A percentile compares a stretch with the other conserved stretches of the same genome.
phyloP scores from a whole-genome alignment of 37 sponge, comb jelly and placozoan genomes.

The Ephydatia muelleri region DNA sequence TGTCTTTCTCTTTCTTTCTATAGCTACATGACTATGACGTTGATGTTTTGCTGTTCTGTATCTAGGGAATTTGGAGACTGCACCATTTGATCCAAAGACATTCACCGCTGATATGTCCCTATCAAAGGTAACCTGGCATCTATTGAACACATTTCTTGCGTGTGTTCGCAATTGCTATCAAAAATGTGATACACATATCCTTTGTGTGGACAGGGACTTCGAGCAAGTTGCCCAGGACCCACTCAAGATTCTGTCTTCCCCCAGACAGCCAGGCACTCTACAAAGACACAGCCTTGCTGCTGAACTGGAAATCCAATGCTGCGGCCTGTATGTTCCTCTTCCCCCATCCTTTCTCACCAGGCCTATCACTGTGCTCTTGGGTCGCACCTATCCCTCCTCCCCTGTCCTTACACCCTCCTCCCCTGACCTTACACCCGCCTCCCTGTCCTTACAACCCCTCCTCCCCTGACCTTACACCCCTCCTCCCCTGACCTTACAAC shows the following conservation, averaged over 20 bases:
- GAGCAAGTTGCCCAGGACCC: not conserved
- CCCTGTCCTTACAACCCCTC: constrained; percentile 32
- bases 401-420: not conserved
- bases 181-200: not conserved
- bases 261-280: constrained; percentile 47
- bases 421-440: not conserved
- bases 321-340: constrained; percentile 12
- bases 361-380: too few species aligned
- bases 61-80: constrained; percentile 78
- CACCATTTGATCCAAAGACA: constrained; percentile 61
- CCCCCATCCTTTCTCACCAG: not conserved
- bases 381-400: not conserved
- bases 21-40: too few species aligned
- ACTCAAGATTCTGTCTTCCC: not conserved
- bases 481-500: constrained; percentile 57
- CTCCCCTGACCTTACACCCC: constrained; percentile 43
- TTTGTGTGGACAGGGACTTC: not conserved
- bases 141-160: not conserved
- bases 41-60: constrained; percentile 2
- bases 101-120: constrained; percentile 67
- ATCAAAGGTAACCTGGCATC: constrained; percentile 48
- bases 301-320: constrained; percentile 22
- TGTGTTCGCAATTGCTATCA: not conserved
- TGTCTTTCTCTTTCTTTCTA: too few species aligned
- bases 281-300: constrained; percentile 35